These are phyloP conservation scores for Drosophila azteca DNA, from an alignment of 1,140 invertebrate species.

Conservation along the genomic window DNA sequence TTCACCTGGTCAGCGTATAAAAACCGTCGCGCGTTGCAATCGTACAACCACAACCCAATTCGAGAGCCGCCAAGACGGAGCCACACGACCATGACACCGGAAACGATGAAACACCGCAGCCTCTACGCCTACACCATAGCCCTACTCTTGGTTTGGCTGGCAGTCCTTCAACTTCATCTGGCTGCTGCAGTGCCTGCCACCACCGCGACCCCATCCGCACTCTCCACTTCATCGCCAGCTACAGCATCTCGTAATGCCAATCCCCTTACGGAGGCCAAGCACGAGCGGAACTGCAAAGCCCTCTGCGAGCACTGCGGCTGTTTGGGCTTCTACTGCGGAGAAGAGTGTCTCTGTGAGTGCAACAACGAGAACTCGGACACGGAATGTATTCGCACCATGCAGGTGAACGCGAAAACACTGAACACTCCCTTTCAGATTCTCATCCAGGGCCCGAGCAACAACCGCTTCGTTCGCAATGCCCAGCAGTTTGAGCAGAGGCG, in stretches of 20 bases:
- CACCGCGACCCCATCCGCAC: neutral
- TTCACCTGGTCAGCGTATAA: constrained; percentile 76
- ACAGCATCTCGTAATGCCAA: constrained; percentile 25
- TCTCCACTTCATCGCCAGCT: constrained; percentile 4
- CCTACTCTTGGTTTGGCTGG: constrained; percentile 48
- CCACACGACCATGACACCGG: constrained; percentile 45
- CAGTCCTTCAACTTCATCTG: constrained; percentile 34
- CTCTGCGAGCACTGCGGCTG: constrained; percentile 79
- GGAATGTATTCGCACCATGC: constrained; percentile 75
- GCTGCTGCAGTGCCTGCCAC: constrained; percentile 15
- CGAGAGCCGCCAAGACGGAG: constrained; percentile 22
- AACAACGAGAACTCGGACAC: constrained; percentile 75
- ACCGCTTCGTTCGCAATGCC: constrained; percentile 77
- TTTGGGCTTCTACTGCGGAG: constrained; percentile 81
- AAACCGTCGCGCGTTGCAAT: constrained; percentile 34
- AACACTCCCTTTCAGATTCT: constrained; percentile 73
- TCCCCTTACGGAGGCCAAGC: constrained; percentile 57
- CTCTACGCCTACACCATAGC: constrained; percentile 23
- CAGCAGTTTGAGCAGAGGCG: constrained; percentile 71
- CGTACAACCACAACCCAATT: constrained; percentile 50
- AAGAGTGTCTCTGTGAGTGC: constrained; percentile 83
- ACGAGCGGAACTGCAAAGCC: constrained; percentile 71
- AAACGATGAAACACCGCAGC: constrained; percentile 26
- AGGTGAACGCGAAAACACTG: constrained; percentile 60
- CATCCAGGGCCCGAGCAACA: constrained; percentile 77